A percentile compares a stretch with the other conserved stretches of the same genome.
Evolutionary conservation across 2,113 vertebrate species (phyloP).

Genomic region (Parotia lawesii): DNA sequence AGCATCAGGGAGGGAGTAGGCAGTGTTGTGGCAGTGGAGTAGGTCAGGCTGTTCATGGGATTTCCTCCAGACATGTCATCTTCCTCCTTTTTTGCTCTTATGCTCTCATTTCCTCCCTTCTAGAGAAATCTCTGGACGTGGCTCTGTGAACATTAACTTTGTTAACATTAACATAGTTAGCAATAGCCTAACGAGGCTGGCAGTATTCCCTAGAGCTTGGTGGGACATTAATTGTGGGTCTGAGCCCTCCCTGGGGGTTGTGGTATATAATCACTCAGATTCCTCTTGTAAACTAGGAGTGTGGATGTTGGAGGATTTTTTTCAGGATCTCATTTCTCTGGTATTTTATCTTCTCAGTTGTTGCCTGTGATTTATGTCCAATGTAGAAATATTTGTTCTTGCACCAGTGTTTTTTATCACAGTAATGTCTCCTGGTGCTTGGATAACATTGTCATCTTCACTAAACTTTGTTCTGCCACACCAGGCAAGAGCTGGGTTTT

Average conservation of each 20-base stretch:
- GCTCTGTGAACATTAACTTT: not conserved
- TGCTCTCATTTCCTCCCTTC: not conserved
- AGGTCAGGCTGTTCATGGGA: not conserved
- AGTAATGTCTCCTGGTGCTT: not conserved
- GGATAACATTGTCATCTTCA: not conserved
- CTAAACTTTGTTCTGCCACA: not conserved
- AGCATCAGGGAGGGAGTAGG: not conserved
- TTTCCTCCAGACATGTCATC: not conserved
- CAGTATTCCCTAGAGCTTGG: not conserved
- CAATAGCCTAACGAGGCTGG: not conserved
- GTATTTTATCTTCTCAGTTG: not conserved
- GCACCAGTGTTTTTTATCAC: not conserved
- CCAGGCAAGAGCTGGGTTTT: not conserved
- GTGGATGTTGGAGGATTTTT: not conserved
- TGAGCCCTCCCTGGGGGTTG: not conserved
- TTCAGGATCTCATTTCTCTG: not conserved
- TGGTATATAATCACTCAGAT: not conserved
- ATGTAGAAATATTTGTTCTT: not conserved
- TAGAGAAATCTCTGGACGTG: not conserved
- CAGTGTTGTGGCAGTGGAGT: not conserved
- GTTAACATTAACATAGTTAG: too few relatives aligned
- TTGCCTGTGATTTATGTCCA: not conserved
- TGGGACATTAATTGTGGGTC: not conserved
- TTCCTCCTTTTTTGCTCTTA: constrained; percentile 15
- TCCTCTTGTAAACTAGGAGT: not conserved